Evolutionary conservation across 2,888 invertebrate species (phyloP), one percentile per base, ranked within the genome.

Genomic region (Sminthurinus aureus): DNA sequence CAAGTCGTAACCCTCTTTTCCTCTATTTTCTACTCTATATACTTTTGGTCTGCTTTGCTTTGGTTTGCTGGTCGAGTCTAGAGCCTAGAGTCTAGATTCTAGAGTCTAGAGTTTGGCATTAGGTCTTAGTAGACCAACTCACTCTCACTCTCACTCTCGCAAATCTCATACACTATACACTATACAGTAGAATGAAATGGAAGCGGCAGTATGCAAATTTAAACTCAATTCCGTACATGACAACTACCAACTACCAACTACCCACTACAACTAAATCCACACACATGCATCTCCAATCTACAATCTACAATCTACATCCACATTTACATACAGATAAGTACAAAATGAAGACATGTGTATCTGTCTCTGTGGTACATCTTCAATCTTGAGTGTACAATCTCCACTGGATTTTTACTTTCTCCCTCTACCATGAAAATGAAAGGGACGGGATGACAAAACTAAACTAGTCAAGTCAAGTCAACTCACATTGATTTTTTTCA

Each of bases 191-290:
- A 22, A 22, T 22, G 69, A n/a, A 64, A 64, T 18, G 22, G 69
- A 81, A 58, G 58, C 58, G 12, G 58, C n/a, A 64, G 24, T 73
- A 81, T 81, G 81, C 81, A 81, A 81, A 81, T 81, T 81, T 64
- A 81, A 81, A 74, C 58, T 73, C 74, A 74, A 71, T 50, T 18
- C 67, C 69, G 20, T 80, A 73, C 80, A 80, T 80, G 80, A 80
- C 80, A 80, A 80, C 80, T 71, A 79, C 71, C 64, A 38, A n/a
- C n/a, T n/a, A n/a, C n/a, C n/a, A n/a, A n/a, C 38, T 38, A 38
- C 38, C 1, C 1, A 38, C 38, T 67, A 58, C 58, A 58, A 58
- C 58, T 58, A 58, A 58, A 58, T 58, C 58, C 58, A 18, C 18
- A 18, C 18, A 52, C 52, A 52, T n/a, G n/a, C 38, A 38, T 38